Conservation (phyloP, 2,797 vertebrate species). For the Enteromius paludinosus region DNA sequence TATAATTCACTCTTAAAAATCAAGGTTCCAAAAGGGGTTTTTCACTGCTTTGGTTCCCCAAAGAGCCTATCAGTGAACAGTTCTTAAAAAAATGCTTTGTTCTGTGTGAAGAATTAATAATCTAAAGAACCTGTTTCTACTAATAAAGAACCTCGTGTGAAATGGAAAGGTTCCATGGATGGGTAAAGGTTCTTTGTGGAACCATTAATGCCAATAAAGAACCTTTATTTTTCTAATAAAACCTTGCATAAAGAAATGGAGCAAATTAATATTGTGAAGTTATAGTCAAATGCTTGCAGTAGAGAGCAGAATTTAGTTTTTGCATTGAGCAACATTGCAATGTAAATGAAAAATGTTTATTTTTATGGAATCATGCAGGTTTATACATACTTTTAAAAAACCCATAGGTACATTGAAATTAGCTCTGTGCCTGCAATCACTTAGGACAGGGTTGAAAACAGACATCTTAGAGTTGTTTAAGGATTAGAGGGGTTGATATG, state of each 20-base stretch:
- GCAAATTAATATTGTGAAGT: slow-evolving; percentile 55
- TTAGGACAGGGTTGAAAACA: slow-evolving; percentile 42
- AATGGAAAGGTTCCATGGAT: too few species aligned
- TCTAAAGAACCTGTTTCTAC: too few species aligned
- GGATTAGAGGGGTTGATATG: slow-evolving; percentile 43
- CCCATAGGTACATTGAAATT: slow-evolving; percentile 17
- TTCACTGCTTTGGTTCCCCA: too few species aligned
- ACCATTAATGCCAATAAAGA: too few species aligned
- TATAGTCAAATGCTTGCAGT: slow-evolving; percentile 53
- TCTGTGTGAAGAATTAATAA: too few species aligned
- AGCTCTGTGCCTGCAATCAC: slow-evolving; percentile 45
- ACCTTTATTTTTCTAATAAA: slow-evolving; percentile 7
- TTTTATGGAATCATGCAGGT: not conserved
- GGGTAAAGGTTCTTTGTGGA: too few species aligned
- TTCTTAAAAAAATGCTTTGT: too few species aligned
- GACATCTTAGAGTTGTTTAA: slow-evolving; percentile 37
- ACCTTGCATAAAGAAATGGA: slow-evolving; percentile 42
- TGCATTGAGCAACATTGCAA: not conserved
- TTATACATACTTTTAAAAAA: not conserved
- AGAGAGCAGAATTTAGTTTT: slow-evolving; percentile 20
- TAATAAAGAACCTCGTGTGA: too few species aligned
- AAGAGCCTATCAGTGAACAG: too few species aligned
- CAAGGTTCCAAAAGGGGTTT: too few species aligned
- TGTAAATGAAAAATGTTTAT: not conserved
- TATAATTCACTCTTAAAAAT: slow-evolving; percentile 33